Evolutionary conservation across 1,140 invertebrate genomes (phyloP), one percentile per base, ranked within the genome.

Genomic region (Scaptomyza pallida): DNA sequence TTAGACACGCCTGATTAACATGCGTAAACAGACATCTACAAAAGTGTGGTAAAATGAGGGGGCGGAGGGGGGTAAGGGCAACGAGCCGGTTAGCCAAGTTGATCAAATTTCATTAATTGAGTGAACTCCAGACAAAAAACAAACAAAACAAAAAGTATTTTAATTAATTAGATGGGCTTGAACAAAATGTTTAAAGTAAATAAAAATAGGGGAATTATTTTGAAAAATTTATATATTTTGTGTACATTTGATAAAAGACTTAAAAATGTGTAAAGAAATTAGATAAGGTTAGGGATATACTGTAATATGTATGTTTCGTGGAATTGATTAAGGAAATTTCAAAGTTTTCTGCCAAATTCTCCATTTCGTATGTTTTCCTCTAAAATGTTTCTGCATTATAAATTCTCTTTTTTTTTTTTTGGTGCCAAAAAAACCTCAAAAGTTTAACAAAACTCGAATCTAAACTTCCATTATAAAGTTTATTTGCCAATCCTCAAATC

Each of bases 31-130:
- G 47, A 64, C 51, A 23, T 23, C n/a, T 33, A 48, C 41, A 51
- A 37, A 43, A 10, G n/a, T 13, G 23, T 37, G 13, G 23, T 26
- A 4, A 26, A 26, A 26, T 12, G 30, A 48, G 10, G 10, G 19
- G n/a, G 26, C 10, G 30, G 44, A n/a, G 10, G 19, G n/a, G 26
- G 41, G 33, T 33, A 47, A 16, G 41, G 8, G 48, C 16, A 13
- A 37, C 9, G 15, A n/a, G 3, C 33, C 12, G 12, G 12, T 12
- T 37, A 17, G 60, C 69, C 44, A 13, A 69, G 73, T 85, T 81
- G 73, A 85, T 86, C 69, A 85, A 85, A 85, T 71, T 85, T 81
- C 67, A 88, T 85, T 81, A 85, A 86, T 86, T 85, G 73, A 86
- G 73, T 77, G 56, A 63, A 37, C 67, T 63, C 47, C 78, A 72